Percentiles rank a stretch among this genome's conserved stretches.
phyloP scores from a whole-genome alignment of 2,797 vertebrate species.

The Triplophysa bombifrons region DNA sequence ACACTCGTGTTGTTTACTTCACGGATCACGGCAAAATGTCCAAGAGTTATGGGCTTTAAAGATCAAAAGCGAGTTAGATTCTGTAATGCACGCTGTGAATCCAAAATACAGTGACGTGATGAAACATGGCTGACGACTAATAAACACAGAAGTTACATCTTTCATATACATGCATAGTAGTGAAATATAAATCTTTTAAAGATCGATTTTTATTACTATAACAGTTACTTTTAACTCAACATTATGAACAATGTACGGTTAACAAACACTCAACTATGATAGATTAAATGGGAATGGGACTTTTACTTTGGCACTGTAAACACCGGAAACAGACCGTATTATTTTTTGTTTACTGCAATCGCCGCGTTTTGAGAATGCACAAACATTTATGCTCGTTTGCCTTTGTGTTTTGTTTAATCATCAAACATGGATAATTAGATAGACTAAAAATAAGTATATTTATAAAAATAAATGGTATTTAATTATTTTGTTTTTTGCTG shows the following conservation, averaged over 20 bases:
- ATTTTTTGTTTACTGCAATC: not conserved
- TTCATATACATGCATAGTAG: not conserved
- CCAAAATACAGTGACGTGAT: conserved; percentile 26
- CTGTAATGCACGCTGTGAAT: not conserved
- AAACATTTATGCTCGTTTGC: not conserved
- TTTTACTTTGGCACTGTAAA: conserved; percentile 14
- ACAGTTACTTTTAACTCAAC: rapidly evolving
- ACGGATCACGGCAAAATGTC: not conserved
- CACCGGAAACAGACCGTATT: not conserved
- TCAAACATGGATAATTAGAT: not conserved
- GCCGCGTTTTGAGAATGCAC: not conserved
- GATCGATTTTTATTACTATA: not conserved
- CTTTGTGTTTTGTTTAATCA: not conserved
- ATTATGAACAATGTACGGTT: no score
- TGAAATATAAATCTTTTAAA: not conserved
- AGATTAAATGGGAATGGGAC: not conserved
- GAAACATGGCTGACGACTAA: not conserved
- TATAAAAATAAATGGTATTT: not conserved
- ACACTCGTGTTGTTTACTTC: not conserved
- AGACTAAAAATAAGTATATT: not conserved
- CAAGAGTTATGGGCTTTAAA: not conserved
- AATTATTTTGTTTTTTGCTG: not conserved
- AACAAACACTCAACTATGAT: not conserved
- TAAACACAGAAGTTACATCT: not conserved
- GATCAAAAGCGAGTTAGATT: not conserved